A percentile compares a stretch with the other conserved stretches of the same genome.
Conservation (phyloP, 2,797 vertebrate species). For the Micrastur ruficollis region DNA sequence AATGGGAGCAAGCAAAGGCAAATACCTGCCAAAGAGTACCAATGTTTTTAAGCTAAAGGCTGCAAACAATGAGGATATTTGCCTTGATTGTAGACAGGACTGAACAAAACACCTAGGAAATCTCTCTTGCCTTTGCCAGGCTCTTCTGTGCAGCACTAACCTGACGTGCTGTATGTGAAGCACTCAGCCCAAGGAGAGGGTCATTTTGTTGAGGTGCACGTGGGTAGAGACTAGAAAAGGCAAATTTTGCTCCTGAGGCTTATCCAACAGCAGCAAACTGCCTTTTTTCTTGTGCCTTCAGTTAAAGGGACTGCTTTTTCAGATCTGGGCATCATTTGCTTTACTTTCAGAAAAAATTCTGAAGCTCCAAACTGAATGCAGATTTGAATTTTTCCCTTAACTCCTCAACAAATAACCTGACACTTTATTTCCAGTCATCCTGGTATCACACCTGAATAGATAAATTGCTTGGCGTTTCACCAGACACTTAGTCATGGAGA, state of each 20-base stretch:
- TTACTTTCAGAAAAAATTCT: background rate
- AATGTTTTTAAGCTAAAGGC: background rate
- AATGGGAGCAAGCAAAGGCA: background rate
- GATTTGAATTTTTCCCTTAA: background rate
- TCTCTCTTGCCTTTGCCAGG: background rate
- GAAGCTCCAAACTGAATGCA: background rate
- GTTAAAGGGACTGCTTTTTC: background rate
- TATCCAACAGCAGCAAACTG: background rate
- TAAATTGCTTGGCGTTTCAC: background rate
- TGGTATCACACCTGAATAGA: background rate
- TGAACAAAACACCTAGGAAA: background rate
- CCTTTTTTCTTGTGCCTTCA: background rate
- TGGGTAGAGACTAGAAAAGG: background rate
- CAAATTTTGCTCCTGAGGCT: background rate
- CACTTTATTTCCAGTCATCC: background rate
- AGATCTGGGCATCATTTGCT: background rate
- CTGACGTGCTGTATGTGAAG: background rate
- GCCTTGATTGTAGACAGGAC: background rate
- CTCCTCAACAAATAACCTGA: background rate
- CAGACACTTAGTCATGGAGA: background rate
- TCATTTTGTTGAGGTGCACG: background rate
- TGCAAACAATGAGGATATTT: background rate
- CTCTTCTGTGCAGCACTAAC: background rate
- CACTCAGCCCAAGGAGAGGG: background rate
- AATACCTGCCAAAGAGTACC: background rate